Conservation (phyloP, 1,140 invertebrate species). For the Pygmarrhopalites habei region DNA sequence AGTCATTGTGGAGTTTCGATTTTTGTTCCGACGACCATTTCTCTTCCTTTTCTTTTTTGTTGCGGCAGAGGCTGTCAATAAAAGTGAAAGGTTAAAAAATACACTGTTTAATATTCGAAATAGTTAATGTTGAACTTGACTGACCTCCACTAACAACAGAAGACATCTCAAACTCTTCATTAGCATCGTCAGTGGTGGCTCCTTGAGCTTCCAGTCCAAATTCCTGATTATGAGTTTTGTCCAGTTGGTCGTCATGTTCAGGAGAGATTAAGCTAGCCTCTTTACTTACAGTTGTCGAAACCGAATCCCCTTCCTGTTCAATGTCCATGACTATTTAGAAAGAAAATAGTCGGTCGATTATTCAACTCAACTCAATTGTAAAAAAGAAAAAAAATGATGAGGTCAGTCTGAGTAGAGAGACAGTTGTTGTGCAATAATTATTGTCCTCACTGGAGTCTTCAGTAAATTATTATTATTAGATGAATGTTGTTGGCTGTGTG, state of each 20-base stretch:
- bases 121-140: too few relatives aligned
- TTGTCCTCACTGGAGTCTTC: too few relatives aligned
- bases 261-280: background rate
- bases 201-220: slow-evolving; percentile 1
- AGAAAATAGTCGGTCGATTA: too few relatives aligned
- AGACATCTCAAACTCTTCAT: background rate
- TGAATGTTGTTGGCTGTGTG: too few relatives aligned
- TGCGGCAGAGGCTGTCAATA: background rate
- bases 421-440: too few relatives aligned
- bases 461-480: too few relatives aligned
- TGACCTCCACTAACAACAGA: slow-evolving; percentile 2
- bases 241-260: background rate
- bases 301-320: slow-evolving; percentile 1
- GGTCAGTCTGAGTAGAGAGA: too few relatives aligned
- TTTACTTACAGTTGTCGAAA: background rate
- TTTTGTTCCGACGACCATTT: background rate
- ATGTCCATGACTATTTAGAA: too few relatives aligned
- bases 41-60: background rate
- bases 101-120: too few relatives aligned
- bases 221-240: background rate
- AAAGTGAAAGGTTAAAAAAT: background rate
- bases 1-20: background rate
- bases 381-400: too few relatives aligned
- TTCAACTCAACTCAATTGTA: too few relatives aligned
- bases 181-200: background rate